Conservation (phyloP, 2,797 vertebrate species). For the Alcedo atthis region DNA sequence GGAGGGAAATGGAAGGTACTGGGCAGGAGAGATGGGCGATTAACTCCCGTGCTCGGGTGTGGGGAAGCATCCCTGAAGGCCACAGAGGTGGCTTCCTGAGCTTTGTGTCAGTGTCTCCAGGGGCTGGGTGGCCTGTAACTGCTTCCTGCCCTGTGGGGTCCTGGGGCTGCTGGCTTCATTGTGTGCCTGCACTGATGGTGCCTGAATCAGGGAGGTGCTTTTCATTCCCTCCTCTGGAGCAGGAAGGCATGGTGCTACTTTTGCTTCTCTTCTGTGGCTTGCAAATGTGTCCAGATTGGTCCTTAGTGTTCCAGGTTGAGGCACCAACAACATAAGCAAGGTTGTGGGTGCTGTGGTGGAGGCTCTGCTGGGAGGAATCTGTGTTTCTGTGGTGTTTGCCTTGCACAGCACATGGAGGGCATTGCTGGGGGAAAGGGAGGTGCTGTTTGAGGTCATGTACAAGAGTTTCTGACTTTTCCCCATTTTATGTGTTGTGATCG, state of each 20-base stretch:
- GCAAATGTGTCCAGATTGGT: fast-evolving
- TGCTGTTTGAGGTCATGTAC: fast-evolving
- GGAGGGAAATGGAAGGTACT: neutral
- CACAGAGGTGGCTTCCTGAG: neutral
- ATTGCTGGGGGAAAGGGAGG: neutral
- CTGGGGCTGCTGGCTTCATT: neutral
- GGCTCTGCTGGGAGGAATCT: neutral
- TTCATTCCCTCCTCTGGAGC: neutral
- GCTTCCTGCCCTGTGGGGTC: neutral
- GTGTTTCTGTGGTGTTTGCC: neutral
- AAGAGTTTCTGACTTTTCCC: neutral
- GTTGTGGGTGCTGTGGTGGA: fast-evolving
- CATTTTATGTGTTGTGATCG: fast-evolving
- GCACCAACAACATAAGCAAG: fast-evolving
- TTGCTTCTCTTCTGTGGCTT: neutral
- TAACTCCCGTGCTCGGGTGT: neutral
- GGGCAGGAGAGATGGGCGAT: neutral
- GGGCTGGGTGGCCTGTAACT: neutral
- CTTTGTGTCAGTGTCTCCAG: fast-evolving
- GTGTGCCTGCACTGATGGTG: fast-evolving
- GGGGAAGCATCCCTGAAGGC: neutral
- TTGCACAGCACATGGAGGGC: fast-evolving
- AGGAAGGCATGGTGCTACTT: fast-evolving
- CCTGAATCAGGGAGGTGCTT: too few species aligned
- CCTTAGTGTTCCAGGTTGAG: fast-evolving